Evolutionary conservation across 30 jellyfish, hydroid and myxozoan genomes (phyloP).

Genomic region (Cassiopea andromeda): DNA sequence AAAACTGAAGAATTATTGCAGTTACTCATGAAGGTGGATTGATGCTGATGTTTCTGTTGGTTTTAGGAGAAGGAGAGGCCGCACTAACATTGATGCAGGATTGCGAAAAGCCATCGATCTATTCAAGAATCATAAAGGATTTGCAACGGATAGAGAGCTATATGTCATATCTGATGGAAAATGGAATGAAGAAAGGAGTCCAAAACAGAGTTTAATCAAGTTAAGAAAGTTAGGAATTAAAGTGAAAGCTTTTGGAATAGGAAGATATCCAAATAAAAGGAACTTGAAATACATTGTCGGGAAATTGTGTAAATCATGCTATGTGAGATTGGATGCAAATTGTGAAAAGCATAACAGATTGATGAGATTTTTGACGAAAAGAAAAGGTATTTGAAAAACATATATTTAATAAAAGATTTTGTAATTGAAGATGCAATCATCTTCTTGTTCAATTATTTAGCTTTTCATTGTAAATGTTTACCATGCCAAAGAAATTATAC

Average conservation of each 20-base stretch:
- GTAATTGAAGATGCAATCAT: too few species aligned
- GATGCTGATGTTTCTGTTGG: not conserved
- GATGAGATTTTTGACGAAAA: not conserved
- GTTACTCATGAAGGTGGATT: not conserved
- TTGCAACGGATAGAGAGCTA: slow-evolving; percentile 36
- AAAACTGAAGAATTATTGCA: too few species aligned
- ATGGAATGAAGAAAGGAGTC: slow-evolving; percentile 39
- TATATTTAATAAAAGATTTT: not conserved
- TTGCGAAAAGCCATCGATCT: slow-evolving; percentile 28
- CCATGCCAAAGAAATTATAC: too few species aligned
- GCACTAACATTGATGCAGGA: slow-evolving; percentile 46
- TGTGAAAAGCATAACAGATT: not conserved
- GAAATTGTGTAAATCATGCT: not conserved
- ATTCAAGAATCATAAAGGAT: slow-evolving; percentile 29
- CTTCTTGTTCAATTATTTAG: too few species aligned
- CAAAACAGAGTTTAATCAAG: not conserved
- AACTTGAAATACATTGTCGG: not conserved
- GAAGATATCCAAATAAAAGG: slow-evolving; percentile 10
- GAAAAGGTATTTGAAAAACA: not conserved
- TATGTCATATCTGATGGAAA: slow-evolving; percentile 62
- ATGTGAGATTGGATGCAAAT: not conserved
- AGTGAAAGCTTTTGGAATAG: slow-evolving; percentile 25
- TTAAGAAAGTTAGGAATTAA: slow-evolving; percentile 15
- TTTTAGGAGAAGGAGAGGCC: slow-evolving; percentile 27
- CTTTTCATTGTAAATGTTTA: too few species aligned